Percentiles rank a stretch among this genome's conserved stretches.
Conservation (phyloP, 1,140 invertebrate species). For the Laodelphax striatellus region DNA sequence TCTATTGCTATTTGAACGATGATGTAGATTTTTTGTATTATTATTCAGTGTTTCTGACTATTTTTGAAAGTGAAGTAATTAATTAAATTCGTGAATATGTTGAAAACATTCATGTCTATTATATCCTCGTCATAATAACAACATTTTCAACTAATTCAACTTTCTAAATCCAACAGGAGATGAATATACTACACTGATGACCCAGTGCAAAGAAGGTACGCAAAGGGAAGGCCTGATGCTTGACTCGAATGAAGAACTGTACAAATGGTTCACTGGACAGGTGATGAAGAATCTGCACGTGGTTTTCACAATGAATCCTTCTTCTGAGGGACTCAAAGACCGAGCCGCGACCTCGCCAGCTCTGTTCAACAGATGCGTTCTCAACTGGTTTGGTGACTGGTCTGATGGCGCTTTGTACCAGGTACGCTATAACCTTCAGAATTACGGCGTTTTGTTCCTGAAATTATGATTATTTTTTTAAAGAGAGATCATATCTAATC, state of each 20-base stretch:
- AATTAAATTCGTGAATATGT: too few relatives aligned
- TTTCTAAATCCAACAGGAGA: conserved; percentile 45
- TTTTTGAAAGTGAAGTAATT: too few relatives aligned
- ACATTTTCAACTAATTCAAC: too few relatives aligned
- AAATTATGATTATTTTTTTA: too few relatives aligned
- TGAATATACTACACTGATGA: conserved; percentile 98
- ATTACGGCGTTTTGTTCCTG: too few relatives aligned
- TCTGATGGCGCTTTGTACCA: conserved; percentile 94
- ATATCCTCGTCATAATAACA: too few relatives aligned
- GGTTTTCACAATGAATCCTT: conserved; percentile 99
- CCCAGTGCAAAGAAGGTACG: conserved; percentile 98
- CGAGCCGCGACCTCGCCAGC: conserved; percentile 97
- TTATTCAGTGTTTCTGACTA: too few relatives aligned
- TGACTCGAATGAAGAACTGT: conserved; percentile 95
- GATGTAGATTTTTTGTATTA: too few relatives aligned
- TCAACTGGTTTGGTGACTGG: conserved; percentile 99
- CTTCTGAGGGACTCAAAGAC: conserved; percentile 94
- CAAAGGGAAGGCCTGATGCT: conserved; percentile 96
- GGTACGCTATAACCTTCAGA: conserved; percentile 35
- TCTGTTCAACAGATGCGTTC: conserved; percentile 96
- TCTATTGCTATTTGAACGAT: too few relatives aligned
- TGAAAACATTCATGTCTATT: too few relatives aligned
- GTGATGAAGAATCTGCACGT: conserved; percentile 99
- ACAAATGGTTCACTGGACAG: conserved; percentile 97
- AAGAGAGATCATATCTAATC: too few relatives aligned